phyloP scores from a whole-genome alignment of 2,797 vertebrate genomes.

The Pelodytes ibericus region DNA sequence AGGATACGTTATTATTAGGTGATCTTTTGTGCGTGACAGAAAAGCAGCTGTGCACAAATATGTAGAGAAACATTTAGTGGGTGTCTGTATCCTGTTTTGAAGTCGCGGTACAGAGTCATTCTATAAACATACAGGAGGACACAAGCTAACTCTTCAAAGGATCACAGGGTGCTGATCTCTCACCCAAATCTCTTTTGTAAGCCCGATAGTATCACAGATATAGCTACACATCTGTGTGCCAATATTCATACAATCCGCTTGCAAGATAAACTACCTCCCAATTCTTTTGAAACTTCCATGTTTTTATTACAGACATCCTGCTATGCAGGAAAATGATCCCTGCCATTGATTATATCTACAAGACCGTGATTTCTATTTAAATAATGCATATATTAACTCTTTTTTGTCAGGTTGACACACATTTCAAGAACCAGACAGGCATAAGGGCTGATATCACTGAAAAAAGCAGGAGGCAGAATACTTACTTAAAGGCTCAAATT shows the following conservation, averaged over 20 bases:
- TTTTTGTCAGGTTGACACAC: no score
- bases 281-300: constrained; percentile 22
- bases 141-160: constrained; percentile 43
- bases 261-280: constrained; percentile 30
- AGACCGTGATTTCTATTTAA: background rate
- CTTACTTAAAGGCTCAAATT: no score
- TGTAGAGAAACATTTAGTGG: background rate
- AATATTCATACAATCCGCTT: constrained; percentile 19
- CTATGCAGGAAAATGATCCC: constrained; percentile 19
- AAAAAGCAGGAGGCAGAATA: no score
- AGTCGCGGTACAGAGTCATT: constrained; percentile 15
- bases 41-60: background rate
- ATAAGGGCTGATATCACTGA: no score
- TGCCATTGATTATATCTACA: constrained; percentile 13
- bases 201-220: constrained; percentile 13
- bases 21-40: background rate
- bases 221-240: constrained; percentile 40
- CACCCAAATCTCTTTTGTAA: constrained; percentile 44
- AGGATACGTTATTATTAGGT: background rate
- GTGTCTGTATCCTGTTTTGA: constrained; percentile 30
- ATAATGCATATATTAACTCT: no score
- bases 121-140: constrained; percentile 21
- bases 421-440: no score
- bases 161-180: constrained; percentile 44
- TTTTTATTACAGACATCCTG: constrained; percentile 52